Percentiles rank a stretch among this genome's conserved stretches.
Conservation (phyloP, 2,113 vertebrate species). For the Callionymus lyra region DNA sequence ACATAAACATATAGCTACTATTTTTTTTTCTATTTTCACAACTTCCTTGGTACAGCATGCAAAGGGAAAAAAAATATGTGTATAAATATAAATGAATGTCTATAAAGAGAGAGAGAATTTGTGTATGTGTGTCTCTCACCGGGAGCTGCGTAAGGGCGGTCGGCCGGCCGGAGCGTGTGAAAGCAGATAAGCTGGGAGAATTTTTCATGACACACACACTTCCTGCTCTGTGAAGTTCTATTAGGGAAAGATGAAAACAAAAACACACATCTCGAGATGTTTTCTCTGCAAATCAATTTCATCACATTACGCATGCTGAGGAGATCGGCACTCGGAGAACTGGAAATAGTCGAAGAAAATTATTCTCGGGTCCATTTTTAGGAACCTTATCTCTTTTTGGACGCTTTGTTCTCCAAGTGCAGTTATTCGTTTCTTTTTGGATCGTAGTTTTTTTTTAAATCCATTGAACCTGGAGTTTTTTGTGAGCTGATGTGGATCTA, state of each 20-base stretch:
- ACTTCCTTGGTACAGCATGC: too few relatives aligned
- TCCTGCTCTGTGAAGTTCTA: slow-evolving; percentile 55
- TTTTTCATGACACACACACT: slow-evolving; percentile 54
- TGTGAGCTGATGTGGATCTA: too few relatives aligned
- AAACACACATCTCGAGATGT: slow-evolving; percentile 47
- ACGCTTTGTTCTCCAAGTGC: too few relatives aligned
- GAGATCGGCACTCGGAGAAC: slow-evolving; percentile 26
- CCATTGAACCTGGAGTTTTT: too few relatives aligned
- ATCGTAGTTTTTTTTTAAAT: too few relatives aligned
- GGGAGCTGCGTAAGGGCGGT: slow-evolving; percentile 31
- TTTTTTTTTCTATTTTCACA: too few relatives aligned
- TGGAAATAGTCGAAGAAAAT: slow-evolving; percentile 6
- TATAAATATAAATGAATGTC: too few relatives aligned
- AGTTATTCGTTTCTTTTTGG: too few relatives aligned
- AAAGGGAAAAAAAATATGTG: too few relatives aligned
- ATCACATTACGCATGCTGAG: slow-evolving; percentile 35
- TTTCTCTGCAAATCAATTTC: slow-evolving; percentile 51
- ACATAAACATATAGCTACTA: too few relatives aligned
- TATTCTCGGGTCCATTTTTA: neutral
- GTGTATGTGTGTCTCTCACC: slow-evolving; percentile 11
- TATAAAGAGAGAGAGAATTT: too few relatives aligned
- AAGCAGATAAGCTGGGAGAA: slow-evolving; percentile 50
- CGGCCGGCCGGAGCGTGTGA: slow-evolving; percentile 51
- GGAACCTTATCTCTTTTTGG: too few relatives aligned
- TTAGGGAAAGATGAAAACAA: slow-evolving; percentile 44